Evolutionary conservation across 2,113 vertebrate species (phyloP).

Genomic region (Chascanopsetta lugubris): DNA sequence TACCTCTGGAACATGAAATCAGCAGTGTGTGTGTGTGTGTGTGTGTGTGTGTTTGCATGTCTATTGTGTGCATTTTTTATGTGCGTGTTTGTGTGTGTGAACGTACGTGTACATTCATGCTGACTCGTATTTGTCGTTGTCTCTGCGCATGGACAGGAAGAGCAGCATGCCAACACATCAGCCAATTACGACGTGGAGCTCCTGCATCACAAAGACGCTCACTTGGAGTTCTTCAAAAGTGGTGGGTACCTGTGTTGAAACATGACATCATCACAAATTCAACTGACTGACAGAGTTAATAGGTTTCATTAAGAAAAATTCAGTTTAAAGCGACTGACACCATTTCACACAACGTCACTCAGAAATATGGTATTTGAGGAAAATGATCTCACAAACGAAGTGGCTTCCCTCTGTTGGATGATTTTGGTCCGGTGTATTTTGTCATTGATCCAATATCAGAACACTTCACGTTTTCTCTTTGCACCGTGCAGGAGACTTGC

Average conservation of each 20-base stretch:
- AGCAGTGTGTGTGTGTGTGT: constrained; percentile 62
- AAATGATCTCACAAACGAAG: too few relatives aligned
- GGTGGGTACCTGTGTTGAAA: constrained; percentile 78
- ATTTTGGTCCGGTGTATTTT: background rate
- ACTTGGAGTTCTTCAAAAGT: constrained; percentile 94
- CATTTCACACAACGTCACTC: too few relatives aligned
- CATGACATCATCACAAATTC: too few relatives aligned
- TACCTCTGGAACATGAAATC: constrained; percentile 73
- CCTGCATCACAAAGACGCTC: constrained; percentile 96
- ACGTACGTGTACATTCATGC: background rate
- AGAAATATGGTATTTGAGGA: too few relatives aligned
- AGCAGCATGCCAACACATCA: constrained; percentile 98
- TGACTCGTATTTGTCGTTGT: constrained; percentile 49
- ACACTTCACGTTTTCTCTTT: background rate
- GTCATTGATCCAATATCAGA: background rate
- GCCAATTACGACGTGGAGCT: constrained; percentile 99
- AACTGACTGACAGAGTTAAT: too few relatives aligned
- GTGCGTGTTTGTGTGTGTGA: background rate
- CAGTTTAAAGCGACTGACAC: too few relatives aligned
- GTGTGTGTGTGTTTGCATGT: constrained; percentile 17
- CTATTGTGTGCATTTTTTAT: constrained; percentile 24
- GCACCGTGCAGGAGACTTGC: constrained; percentile 86
- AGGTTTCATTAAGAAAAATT: too few relatives aligned
- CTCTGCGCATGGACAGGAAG: constrained; percentile 87
- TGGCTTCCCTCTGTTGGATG: background rate